Conservation (phyloP, 1,140 invertebrate species). For the Drosophila teissieri region DNA sequence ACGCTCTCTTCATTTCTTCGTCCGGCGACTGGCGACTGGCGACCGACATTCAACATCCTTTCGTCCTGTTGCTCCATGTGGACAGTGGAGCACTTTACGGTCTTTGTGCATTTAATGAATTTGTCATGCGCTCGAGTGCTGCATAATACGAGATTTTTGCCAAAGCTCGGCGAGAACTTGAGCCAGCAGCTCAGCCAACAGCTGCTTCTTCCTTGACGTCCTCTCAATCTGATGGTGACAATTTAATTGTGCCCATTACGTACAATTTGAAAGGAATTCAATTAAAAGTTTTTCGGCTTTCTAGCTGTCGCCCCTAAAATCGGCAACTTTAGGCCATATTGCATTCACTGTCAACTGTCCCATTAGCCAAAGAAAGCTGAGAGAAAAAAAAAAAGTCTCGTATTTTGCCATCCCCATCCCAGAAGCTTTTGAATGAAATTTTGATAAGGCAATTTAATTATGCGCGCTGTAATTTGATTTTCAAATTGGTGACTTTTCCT, state of each 20-base stretch:
- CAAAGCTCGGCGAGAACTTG: slow-evolving; percentile 39
- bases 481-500: slow-evolving; percentile 66
- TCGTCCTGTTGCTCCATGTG: slow-evolving; percentile 20
- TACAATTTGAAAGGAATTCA: slow-evolving; percentile 76
- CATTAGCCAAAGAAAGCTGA: neutral
- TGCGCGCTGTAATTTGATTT: slow-evolving; percentile 73
- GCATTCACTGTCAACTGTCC: slow-evolving; percentile 21
- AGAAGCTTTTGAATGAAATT: slow-evolving; percentile 70
- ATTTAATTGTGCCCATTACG: slow-evolving; percentile 77
- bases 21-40: neutral
- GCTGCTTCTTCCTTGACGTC: slow-evolving; percentile 4
- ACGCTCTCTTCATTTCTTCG: slow-evolving; percentile 26
- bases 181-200: slow-evolving; percentile 1
- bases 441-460: slow-evolving; percentile 82
- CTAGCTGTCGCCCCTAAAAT: slow-evolving; percentile 24
- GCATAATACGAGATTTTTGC: slow-evolving; percentile 58
- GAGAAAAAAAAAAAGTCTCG: neutral
- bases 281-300: slow-evolving; percentile 73
- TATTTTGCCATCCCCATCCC: slow-evolving; percentile 15
- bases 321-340: slow-evolving; percentile 47
- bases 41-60: neutral
- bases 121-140: slow-evolving; percentile 71
- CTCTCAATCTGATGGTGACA: slow-evolving; percentile 59
- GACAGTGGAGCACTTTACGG: slow-evolving; percentile 54
- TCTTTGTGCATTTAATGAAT: slow-evolving; percentile 77